A percentile compares a stretch with the other conserved stretches of the same genome.
These are phyloP conservation scores for Reticulitermes speratus DNA, from an alignment of 1,140 invertebrate genomes.

Conservation along the genomic window DNA sequence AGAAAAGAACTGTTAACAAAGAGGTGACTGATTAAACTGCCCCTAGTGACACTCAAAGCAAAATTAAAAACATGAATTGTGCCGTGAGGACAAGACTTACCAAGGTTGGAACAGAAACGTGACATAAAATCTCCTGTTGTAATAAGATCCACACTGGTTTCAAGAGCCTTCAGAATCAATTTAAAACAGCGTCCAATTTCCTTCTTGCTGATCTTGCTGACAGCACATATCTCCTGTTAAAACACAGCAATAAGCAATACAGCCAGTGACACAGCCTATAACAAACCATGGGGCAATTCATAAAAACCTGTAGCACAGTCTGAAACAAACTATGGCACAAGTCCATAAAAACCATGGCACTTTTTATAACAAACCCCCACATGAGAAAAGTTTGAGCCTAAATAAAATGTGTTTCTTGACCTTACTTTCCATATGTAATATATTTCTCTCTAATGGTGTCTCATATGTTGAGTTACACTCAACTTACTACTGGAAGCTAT, in stretches of 20 bases:
- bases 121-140: constrained; percentile 99
- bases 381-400: too few species aligned
- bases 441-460: too few species aligned
- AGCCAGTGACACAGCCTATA: not conserved
- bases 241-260: constrained; percentile 23
- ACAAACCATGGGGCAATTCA: not conserved
- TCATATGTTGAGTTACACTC: too few species aligned
- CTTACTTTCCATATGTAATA: too few species aligned
- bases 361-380: too few species aligned
- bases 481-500: too few species aligned
- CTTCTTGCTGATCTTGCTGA: constrained; percentile 98
- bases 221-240: constrained; percentile 88
- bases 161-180: constrained; percentile 86
- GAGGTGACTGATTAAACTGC: too few species aligned
- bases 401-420: too few species aligned
- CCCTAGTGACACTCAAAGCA: too few species aligned
- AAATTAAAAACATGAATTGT: too few species aligned
- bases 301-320: not conserved
- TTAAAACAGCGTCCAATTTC: constrained; percentile 98
- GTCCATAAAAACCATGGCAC: not conserved
- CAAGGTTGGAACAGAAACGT: constrained; percentile 82
- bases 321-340: too few species aligned
- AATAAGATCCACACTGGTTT: constrained; percentile 96
- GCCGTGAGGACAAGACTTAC: constrained; percentile 39
- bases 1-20: too few species aligned